Evolutionary conservation across 2,888 invertebrate species (phyloP).

Genomic region (Sisyra nigra): DNA sequence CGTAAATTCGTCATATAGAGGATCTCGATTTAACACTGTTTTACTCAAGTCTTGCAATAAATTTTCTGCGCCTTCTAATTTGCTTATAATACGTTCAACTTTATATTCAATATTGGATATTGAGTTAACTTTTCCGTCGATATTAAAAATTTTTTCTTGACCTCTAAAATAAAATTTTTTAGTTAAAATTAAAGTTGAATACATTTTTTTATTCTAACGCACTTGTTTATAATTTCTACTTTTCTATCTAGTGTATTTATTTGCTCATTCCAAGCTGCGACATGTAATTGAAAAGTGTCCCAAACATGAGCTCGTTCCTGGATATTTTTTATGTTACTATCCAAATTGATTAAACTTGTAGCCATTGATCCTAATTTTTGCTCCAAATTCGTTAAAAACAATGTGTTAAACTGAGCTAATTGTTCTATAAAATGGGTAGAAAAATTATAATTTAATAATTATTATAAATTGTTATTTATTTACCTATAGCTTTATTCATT

Average conservation of each 20-base stretch:
- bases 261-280: constrained; percentile 35
- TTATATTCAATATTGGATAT: constrained; percentile 25
- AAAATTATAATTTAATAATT: no score
- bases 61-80: constrained; percentile 23
- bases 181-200: background rate
- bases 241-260: constrained; percentile 32
- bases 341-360: constrained; percentile 25
- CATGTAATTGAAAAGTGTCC: constrained; percentile 35
- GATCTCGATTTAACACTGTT: constrained; percentile 17
- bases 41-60: constrained; percentile 15
- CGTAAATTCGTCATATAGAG: constrained; percentile 25
- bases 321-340: constrained; percentile 29
- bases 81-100: constrained; percentile 25
- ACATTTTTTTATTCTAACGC: constrained; percentile 8
- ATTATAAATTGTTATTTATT: no score
- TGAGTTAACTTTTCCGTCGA: constrained; percentile 22
- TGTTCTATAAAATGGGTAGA: constrained; percentile 21
- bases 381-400: constrained; percentile 27
- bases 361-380: constrained; percentile 26
- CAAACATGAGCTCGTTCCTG: constrained; percentile 33
- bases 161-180: constrained; percentile 18
- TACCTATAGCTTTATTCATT: no score
- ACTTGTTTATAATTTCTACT: constrained; percentile 31
- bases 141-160: constrained; percentile 23
- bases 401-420: constrained; percentile 26